Evolutionary conservation across 2,113 vertebrate genomes (phyloP).

Genomic region (Phalacrocorax aristotelis): DNA sequence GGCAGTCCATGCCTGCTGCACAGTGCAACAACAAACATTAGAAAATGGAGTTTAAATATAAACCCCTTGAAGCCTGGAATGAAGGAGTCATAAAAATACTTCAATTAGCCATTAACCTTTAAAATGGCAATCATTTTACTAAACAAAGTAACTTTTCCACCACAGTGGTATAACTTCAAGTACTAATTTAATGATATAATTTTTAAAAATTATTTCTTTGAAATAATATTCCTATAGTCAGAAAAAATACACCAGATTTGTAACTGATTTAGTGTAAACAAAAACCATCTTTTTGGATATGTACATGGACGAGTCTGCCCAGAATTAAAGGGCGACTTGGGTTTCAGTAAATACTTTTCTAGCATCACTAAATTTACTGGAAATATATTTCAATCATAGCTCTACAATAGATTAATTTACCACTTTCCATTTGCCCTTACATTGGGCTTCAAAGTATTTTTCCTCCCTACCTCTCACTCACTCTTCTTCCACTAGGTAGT

Average conservation of each 20-base stretch:
- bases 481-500: slow-evolving; percentile 28
- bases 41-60: slow-evolving; percentile 54
- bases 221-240: slow-evolving; percentile 82
- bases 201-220: slow-evolving; percentile 77
- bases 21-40: slow-evolving; percentile 49
- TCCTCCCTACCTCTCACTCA: slow-evolving; percentile 1
- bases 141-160: slow-evolving; percentile 68
- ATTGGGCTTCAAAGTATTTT: slow-evolving; percentile 46
- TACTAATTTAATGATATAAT: slow-evolving; percentile 77
- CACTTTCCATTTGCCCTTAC: slow-evolving; percentile 14
- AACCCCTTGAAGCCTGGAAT: slow-evolving; percentile 69
- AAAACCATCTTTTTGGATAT: slow-evolving; percentile 65
- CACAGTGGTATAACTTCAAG: slow-evolving; percentile 76
- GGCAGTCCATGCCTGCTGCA: slow-evolving; percentile 43
- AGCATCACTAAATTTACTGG: slow-evolving; percentile 24
- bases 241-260: slow-evolving; percentile 78
- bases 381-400: slow-evolving; percentile 42
- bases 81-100: slow-evolving; percentile 74
- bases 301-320: slow-evolving; percentile 68
- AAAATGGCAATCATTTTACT: slow-evolving; percentile 63
- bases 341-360: slow-evolving; percentile 48
- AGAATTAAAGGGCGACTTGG: slow-evolving; percentile 59
- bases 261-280: slow-evolving; percentile 75
- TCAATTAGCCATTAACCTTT: slow-evolving; percentile 75
- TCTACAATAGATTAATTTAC: slow-evolving; percentile 56